Evolutionary conservation across 2,113 vertebrate species (phyloP), one percentile per base, ranked within the genome.

Genomic region (Carollia perspicillata): DNA sequence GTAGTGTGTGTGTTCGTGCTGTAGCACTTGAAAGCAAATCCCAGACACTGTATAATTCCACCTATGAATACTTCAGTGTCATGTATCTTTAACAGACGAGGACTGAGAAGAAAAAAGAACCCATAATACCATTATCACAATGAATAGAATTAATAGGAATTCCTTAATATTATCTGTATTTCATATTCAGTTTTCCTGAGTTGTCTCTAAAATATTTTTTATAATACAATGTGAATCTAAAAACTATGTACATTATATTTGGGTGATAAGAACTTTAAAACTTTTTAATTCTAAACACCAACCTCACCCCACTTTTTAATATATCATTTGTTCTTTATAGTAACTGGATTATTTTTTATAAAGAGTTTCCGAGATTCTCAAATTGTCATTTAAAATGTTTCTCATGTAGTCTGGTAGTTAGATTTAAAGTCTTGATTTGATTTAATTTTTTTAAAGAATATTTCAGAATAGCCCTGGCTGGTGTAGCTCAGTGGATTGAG

Each of bases 201-300:
- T 81, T 75, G 22, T 89, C 51, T 84, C 44, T 63, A 40, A 94
- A 75, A 90, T 66, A 4, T 80, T 84, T 93, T 92, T 94, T 80
- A 44, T 3, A 79, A 44, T 74, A n/a, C 22, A 88, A 1, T 79
- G 44, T 90, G 42, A 30, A 26, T 89, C 53, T 35, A 28, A 88
- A 53, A 84, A 8, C 20, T 44, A 17, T 20, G 55, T 16, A 33
- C 2, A 30, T 72, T 78, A 30, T 14, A 77, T 77, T 95, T 81
- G 53, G 37, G 22, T 81, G 44, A 58, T 69, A 35, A 17, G 6
- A 33, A 2, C 86, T 89, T 71, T 20, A 69, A 95, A 75, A 23
- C 20, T 23, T 13, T 93, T 81, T 53, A 77, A 75, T 89, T 90
- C 17, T 93, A 42, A 40, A 26, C 10, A 72, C 16, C 5, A 10